Evolutionary conservation across 1,140 invertebrate genomes (phyloP).

Genomic region (Diorhabda sublineata): DNA sequence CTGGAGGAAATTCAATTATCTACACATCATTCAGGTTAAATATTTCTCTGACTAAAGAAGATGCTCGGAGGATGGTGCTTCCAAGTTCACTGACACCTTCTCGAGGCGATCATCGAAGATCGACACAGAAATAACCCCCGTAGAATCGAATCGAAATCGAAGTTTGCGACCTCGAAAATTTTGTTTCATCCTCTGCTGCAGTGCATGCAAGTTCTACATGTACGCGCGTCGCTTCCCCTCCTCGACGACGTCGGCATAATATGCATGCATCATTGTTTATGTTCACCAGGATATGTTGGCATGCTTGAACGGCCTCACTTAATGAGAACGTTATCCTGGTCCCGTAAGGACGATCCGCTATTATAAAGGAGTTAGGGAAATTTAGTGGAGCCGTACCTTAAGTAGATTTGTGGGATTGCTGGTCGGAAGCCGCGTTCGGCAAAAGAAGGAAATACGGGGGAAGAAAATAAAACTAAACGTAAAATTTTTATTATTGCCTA

Average conservation of each 20-base stretch:
- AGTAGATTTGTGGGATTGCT: conserved; percentile 10
- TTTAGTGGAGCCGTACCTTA: conserved; percentile 13
- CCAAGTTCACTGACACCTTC: no score
- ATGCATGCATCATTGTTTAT: conserved; percentile 31
- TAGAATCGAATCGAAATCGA: no score
- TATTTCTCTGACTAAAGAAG: no score
- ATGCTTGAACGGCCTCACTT: conserved; percentile 18
- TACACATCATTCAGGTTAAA: no score
- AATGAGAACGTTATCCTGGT: conserved; percentile 26
- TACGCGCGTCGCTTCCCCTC: neutral
- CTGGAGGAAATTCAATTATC: no score
- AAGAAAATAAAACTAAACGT: no score
- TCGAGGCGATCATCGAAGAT: no score
- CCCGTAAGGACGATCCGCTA: conserved; percentile 21
- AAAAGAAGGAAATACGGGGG: neutral
- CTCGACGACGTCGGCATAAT: conserved; percentile 19
- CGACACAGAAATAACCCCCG: no score
- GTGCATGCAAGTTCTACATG: neutral
- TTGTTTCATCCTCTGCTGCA: neutral
- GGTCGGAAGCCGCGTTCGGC: neutral
- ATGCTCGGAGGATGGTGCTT: no score
- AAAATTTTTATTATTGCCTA: no score
- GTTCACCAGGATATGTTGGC: conserved; percentile 23
- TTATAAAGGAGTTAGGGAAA: conserved; percentile 23
- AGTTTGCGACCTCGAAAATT: no score